Percentiles rank a stretch among this genome's conserved stretches.
These are phyloP conservation scores for Heliothis subflexa DNA, from an alignment of 1,140 invertebrate genomes.

Conservation along the genomic window DNA sequence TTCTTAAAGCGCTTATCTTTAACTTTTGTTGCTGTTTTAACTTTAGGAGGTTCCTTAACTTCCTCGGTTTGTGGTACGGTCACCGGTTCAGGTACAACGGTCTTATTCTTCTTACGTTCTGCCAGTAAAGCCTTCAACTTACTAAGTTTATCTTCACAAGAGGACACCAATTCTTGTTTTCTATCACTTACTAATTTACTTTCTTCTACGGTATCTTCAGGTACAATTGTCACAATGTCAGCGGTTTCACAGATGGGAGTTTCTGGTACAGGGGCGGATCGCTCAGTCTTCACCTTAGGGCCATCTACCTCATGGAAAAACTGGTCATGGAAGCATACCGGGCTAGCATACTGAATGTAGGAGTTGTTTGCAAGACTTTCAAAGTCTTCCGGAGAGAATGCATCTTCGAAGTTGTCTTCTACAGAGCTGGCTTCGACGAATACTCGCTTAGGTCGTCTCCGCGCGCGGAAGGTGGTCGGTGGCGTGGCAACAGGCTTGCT, in stretches of 20 bases:
- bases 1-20: constrained; percentile 58
- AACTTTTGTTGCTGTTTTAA: constrained; percentile 51
- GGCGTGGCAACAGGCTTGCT: constrained; percentile 36
- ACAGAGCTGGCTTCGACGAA: constrained; percentile 64
- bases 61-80: constrained; percentile 1
- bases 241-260: constrained; percentile 47
- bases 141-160: constrained; percentile 75
- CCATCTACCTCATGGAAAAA: constrained; percentile 58
- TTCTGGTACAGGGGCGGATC: neutral
- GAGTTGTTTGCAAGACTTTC: constrained; percentile 57
- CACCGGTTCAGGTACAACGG: constrained; percentile 15
- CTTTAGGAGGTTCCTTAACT: constrained; percentile 35
- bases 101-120: constrained; percentile 56
- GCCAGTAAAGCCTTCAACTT: constrained; percentile 70
- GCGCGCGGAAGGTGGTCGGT: neutral
- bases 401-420: constrained; percentile 74
- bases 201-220: constrained; percentile 44
- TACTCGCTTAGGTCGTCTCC: constrained; percentile 56
- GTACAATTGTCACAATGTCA: constrained; percentile 56
- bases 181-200: constrained; percentile 41
- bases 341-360: constrained; percentile 64
- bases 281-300: constrained; percentile 57
- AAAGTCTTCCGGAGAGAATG: constrained; percentile 69
- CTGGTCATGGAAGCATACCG: constrained; percentile 58
- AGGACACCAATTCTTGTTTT: constrained; percentile 61